Evolutionary conservation across 1,140 invertebrate species (phyloP).

Genomic region (Drosophila setifemur): DNA sequence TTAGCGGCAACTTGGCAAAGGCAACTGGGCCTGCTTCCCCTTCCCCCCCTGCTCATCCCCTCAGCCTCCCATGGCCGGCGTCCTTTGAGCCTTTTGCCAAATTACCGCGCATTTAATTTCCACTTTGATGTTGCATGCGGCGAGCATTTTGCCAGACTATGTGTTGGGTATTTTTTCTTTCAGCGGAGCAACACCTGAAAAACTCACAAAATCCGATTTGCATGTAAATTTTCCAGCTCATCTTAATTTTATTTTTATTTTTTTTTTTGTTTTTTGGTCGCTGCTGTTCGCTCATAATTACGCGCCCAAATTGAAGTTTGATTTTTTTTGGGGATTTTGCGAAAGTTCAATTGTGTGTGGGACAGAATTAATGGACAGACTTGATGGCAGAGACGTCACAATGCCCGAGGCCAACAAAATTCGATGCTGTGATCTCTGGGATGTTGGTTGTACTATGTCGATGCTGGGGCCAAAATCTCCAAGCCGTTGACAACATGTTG

Average conservation of each 20-base stretch:
- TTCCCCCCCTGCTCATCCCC: not conserved
- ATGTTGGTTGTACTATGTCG: conserved; percentile 6
- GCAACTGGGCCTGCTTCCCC: conserved; percentile 24
- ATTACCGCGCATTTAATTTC: conserved; percentile 81
- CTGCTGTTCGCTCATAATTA: conserved; percentile 56
- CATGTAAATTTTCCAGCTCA: conserved; percentile 63
- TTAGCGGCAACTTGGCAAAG: conserved; percentile 67
- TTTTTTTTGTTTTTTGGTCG: no score
- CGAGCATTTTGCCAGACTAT: conserved; percentile 53
- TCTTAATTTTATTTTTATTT: no score
- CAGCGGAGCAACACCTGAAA: conserved; percentile 32
- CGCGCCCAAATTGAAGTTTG: conserved; percentile 32
- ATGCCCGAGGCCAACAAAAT: conserved; percentile 55
- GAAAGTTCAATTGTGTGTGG: conserved; percentile 71
- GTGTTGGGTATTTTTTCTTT: conserved; percentile 48
- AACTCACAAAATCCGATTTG: conserved; percentile 60
- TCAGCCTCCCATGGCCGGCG: conserved; percentile 52
- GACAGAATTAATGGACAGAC: conserved; percentile 66
- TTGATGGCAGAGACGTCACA: conserved; percentile 62
- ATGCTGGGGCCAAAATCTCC: not conserved
- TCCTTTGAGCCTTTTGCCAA: conserved; percentile 81
- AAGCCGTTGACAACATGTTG: conserved; percentile 76
- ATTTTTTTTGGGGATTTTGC: conserved; percentile 6
- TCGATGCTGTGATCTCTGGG: conserved; percentile 21
- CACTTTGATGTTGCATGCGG: conserved; percentile 81